Evolutionary conservation across 2,113 vertebrate species (phyloP).

Genomic region (Urocynchramus pylzowi): DNA sequence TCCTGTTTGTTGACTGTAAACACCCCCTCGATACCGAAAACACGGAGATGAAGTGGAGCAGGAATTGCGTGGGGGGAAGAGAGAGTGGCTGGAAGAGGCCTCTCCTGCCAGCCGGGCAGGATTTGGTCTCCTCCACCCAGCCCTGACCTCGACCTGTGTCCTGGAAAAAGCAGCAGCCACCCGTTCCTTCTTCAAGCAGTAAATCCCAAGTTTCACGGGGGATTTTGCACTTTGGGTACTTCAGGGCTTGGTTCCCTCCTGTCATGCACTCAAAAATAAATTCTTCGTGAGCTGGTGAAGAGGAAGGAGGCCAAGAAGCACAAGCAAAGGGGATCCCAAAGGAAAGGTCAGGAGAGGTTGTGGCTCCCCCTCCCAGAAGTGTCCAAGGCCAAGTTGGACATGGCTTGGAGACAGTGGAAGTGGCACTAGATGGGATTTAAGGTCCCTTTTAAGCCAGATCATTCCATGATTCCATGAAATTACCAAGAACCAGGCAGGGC

Average conservation of each 20-base stretch:
- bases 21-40: background rate
- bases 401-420: background rate
- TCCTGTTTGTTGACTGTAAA: slow-evolving; percentile 32
- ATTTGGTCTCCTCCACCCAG: background rate
- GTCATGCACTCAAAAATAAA: background rate
- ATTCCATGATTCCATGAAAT: background rate
- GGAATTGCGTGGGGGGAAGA: slow-evolving; percentile 16
- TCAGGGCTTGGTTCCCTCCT: background rate
- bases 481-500: background rate
- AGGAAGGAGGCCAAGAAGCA: background rate
- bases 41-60: background rate
- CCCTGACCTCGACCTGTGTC: background rate
- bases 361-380: background rate
- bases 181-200: fast-evolving
- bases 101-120: background rate
- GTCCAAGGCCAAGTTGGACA: background rate
- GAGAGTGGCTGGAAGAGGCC: background rate
- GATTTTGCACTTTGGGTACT: fast-evolving
- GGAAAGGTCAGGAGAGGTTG: background rate
- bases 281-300: fast-evolving
- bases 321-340: background rate
- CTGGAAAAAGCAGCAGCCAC: background rate
- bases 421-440: background rate
- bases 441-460: background rate
- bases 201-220: background rate